phyloP scores from a whole-genome alignment of 23 tunicate species.

The Oikopleura dioica region DNA sequence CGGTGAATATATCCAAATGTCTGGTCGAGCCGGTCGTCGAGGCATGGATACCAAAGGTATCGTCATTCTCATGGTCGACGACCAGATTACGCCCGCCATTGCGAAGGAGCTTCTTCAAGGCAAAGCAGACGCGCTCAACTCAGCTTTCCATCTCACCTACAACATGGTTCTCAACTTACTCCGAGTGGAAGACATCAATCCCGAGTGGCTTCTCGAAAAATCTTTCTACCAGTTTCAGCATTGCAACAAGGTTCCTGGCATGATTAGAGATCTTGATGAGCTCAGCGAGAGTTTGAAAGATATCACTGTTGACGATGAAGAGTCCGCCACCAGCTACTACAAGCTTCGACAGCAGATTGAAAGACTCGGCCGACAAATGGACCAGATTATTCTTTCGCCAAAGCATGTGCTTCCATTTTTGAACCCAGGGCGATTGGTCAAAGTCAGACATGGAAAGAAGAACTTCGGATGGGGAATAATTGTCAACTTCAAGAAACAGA shows the following conservation, averaged over 20 bases:
- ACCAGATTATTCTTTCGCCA: constrained; percentile 39
- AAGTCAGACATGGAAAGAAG: constrained; percentile 42
- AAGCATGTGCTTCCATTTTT: constrained; percentile 55
- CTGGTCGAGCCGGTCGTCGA: constrained; percentile 88
- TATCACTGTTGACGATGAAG: constrained; percentile 35
- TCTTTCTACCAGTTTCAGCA: constrained; percentile 95
- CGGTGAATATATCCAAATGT: constrained; percentile 94
- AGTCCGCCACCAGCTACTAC: constrained; percentile 49
- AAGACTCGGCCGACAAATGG: constrained; percentile 32
- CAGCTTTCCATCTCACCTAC: constrained; percentile 80
- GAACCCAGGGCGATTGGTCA: constrained; percentile 66
- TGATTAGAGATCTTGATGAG: constrained; percentile 23
- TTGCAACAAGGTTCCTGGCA: constrained; percentile 60
- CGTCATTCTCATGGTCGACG: constrained; percentile 83
- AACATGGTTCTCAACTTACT: constrained; percentile 84
- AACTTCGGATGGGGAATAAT: constrained; percentile 91
- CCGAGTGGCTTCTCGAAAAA: constrained; percentile 84
- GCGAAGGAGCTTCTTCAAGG: constrained; percentile 39
- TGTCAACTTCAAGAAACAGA: constrained; percentile 48
- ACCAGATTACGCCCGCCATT: constrained; percentile 65
- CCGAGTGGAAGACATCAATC: constrained; percentile 84
- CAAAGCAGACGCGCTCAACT: constrained; percentile 33
- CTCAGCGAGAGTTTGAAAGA: constrained; percentile 20
- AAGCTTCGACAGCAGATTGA: constrained; percentile 53
- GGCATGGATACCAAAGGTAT: constrained; percentile 88